phyloP scores from a whole-genome alignment of 2,113 vertebrate genomes.

The Epinephelus fuscoguttatus region DNA sequence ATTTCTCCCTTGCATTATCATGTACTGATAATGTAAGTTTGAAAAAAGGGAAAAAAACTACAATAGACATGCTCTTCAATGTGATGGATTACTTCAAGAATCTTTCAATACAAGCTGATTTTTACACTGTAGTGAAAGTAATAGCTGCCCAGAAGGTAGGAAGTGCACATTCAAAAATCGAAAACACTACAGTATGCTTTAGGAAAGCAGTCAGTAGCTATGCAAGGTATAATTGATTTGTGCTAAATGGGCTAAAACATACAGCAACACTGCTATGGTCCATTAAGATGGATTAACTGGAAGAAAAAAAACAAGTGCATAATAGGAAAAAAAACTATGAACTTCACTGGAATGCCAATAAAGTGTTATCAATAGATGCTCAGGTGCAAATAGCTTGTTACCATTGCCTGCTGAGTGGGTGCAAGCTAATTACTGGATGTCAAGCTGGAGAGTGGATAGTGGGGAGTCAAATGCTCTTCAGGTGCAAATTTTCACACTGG shows the following conservation, averaged over 20 bases:
- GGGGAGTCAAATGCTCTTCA: slow-evolving; percentile 63
- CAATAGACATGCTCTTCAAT: background rate
- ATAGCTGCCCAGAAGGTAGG: slow-evolving; percentile 8
- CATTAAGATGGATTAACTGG: slow-evolving; percentile 12
- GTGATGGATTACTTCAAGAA: background rate
- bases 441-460: slow-evolving; percentile 21
- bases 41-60: no score
- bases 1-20: background rate
- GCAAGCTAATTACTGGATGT: slow-evolving; percentile 50
- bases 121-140: background rate
- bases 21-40: background rate
- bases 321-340: background rate
- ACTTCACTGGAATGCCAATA: slow-evolving; percentile 18
- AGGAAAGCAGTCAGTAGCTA: slow-evolving; percentile 11
- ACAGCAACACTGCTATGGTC: background rate
- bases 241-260: slow-evolving; percentile 19
- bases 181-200: background rate
- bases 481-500: slow-evolving; percentile 40
- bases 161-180: background rate
- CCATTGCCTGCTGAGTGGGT: slow-evolving; percentile 33
- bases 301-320: background rate
- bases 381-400: slow-evolving; percentile 40
- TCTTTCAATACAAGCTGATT: background rate
- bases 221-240: slow-evolving; percentile 4
- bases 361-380: slow-evolving; percentile 45